A percentile compares a stretch with the other conserved stretches of the same genome.
Conservation (phyloP, 37 sponge, comb jelly and placozoan species). For the Halichondria panicea region DNA sequence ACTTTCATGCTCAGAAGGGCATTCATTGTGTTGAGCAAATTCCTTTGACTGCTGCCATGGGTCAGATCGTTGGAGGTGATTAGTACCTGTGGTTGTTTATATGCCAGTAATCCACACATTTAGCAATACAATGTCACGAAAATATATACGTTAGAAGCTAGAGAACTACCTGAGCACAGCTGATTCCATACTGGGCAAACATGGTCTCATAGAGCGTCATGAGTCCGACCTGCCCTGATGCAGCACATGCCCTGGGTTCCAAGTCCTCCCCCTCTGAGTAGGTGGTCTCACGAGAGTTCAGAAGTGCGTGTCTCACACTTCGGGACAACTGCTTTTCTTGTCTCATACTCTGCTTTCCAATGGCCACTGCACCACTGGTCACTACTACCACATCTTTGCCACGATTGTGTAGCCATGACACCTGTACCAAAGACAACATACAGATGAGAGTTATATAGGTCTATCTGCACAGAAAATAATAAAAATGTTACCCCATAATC, state of each 20-base stretch:
- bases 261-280: conserved; percentile 13
- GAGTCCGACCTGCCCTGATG: conserved; percentile 89
- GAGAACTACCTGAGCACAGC: conserved; percentile 79
- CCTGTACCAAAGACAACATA: conserved; percentile 14
- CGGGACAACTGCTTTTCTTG: conserved; percentile 67
- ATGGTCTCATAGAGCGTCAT: conserved; percentile 90
- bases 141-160: neutral
- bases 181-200: conserved; percentile 92
- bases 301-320: conserved; percentile 59
- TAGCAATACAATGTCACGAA: neutral
- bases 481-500: neutral
- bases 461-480: neutral
- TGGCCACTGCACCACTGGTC: conserved; percentile 90
- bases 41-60: conserved; percentile 14
- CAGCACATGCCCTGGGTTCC: conserved; percentile 89
- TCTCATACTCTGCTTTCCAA: conserved; percentile 74
- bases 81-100: conserved; percentile 63
- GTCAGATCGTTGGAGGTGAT: conserved; percentile 75
- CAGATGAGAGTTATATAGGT: neutral
- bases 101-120: neutral
- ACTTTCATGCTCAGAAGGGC: conserved; percentile 83
- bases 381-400: conserved; percentile 83
- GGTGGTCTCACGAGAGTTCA: conserved; percentile 1
- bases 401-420: conserved; percentile 52
- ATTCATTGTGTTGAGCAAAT: conserved; percentile 66